Evolutionary conservation across 2,797 vertebrate genomes (phyloP).

Genomic region (Tinamus major): DNA sequence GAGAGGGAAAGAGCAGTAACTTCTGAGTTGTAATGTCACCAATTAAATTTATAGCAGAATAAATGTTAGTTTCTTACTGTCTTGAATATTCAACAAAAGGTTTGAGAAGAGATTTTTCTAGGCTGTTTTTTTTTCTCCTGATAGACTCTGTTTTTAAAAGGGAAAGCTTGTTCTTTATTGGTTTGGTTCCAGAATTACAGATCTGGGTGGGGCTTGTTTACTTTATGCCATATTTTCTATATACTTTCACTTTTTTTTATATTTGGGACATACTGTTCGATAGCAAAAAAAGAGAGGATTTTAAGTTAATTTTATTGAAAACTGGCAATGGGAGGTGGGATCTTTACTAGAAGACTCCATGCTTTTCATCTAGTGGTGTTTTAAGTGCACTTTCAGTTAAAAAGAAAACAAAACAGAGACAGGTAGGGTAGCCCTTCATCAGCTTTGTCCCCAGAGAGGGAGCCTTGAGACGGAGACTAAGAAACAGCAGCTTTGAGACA

Average conservation of each 20-base stretch:
- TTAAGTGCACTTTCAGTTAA: neutral
- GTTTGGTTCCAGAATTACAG: neutral
- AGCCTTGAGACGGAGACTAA: neutral
- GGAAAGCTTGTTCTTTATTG: no score
- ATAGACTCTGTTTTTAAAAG: neutral
- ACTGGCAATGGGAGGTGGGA: neutral
- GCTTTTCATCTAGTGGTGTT: neutral
- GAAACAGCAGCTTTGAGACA: neutral
- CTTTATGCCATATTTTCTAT: neutral
- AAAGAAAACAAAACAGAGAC: neutral
- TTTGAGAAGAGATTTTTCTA: neutral
- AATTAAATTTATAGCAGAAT: neutral
- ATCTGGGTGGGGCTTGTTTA: neutral
- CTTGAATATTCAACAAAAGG: neutral
- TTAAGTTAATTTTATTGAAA: neutral
- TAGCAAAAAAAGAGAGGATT: neutral
- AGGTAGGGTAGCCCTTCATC: rapidly evolving
- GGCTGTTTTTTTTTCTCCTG: rapidly evolving
- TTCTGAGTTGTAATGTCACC: neutral
- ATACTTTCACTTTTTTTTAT: neutral
- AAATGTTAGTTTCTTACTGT: neutral
- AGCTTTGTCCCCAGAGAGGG: neutral
- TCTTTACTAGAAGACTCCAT: neutral
- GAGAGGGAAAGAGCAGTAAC: neutral
- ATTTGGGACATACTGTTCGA: neutral